A percentile compares a stretch with the other conserved stretches of the same genome.
phyloP scores from a whole-genome alignment of 2,888 invertebrate species.

The Omphaloscelis lunosa region DNA sequence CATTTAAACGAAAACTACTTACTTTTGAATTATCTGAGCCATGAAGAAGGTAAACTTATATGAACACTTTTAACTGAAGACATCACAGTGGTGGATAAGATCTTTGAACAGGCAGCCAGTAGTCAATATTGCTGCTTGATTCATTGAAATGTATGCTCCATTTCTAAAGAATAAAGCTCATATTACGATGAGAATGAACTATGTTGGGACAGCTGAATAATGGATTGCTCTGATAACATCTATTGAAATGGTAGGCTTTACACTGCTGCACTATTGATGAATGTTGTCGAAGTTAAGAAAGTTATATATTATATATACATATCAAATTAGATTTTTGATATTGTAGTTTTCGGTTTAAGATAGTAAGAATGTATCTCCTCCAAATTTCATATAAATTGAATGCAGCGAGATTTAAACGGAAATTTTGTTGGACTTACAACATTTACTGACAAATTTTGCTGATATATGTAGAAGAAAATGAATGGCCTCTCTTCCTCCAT shows the following conservation, averaged over 20 bases:
- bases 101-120: not conserved
- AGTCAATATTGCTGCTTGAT: not conserved
- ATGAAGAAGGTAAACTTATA: not conserved
- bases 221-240: conserved; percentile 32
- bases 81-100: not conserved
- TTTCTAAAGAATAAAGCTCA: not conserved
- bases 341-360: not conserved
- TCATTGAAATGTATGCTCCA: not conserved
- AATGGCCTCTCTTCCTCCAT: conserved; percentile 12
- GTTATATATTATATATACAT: no score
- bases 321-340: not conserved
- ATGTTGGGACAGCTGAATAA: conserved; percentile 26
- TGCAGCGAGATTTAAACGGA: not conserved
- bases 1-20: not conserved
- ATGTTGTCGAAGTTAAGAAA: not conserved
- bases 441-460: not conserved
- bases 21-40: not conserved
- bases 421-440: not conserved
- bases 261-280: not conserved
- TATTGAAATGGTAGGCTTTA: conserved; percentile 33
- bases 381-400: not conserved
- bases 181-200: not conserved
- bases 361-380: not conserved
- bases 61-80: not conserved
- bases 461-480: not conserved